Evolutionary conservation across 2,113 vertebrate species (phyloP), one percentile per base, ranked within the genome.

Genomic region (Pogona vitticeps): DNA sequence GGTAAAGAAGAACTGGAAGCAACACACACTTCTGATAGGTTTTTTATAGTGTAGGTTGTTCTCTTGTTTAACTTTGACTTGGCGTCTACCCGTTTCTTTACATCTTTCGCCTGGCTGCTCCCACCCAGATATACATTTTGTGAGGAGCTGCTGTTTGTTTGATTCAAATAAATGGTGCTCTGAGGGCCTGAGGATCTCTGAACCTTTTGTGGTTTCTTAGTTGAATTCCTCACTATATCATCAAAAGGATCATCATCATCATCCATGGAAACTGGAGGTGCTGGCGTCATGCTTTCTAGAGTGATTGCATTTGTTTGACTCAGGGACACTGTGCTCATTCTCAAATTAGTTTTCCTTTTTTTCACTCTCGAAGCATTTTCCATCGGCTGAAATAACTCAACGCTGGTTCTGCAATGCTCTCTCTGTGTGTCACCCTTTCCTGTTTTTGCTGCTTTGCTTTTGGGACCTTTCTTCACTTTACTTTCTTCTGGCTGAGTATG

Each of bases 141-240:
- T 89, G 71, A 76, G 86, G 82, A 80, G 28, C 0, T 3, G 1
- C 1, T 52, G 36, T 10, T 59, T 40, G 38, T 73, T 52, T 89
- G 83, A 56, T 9, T 23, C 40, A 61, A 38, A 73, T 67, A 38
- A 65, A 9, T 33, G 18, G 21, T 85, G 56, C 14, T 89, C 75
- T 83, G 90, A 88, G 36, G 33, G 82, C 31, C 17, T 58, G 68
- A 70, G 13, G 2, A n/a, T 61, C n/a, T 85, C 61, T 52, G 36
- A 84, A 38, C 0, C 71, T 90, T 91, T 13, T 89, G 91, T 12
- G 92, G 91, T 84, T 86, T 93, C 63, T 88, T 94, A 28, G 3
- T 46, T 75, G 90, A 91, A 3, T 20, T 90, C 15, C 21, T 83
- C 87, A 14, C 1, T 76, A 80, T 0, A 80, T 23, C 3, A 0